A percentile compares a stretch with the other conserved stretches of the same genome.
phyloP scores from a whole-genome alignment of 2,113 vertebrate species.

The Rhinichthys klamathensis region DNA sequence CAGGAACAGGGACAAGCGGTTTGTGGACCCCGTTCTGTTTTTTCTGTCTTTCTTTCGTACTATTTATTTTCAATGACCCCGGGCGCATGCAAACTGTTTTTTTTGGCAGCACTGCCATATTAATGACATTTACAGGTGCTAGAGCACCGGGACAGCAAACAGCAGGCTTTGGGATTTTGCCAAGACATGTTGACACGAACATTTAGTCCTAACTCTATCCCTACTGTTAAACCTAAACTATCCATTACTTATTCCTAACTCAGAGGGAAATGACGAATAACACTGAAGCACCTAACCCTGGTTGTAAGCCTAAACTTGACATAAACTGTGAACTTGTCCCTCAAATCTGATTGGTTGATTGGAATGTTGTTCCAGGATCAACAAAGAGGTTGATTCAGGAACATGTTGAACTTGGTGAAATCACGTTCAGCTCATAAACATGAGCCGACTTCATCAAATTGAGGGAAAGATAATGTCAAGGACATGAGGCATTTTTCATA shows the following conservation, averaged over 20 bases:
- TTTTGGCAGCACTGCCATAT: slow-evolving; percentile 43
- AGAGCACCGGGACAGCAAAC: slow-evolving; percentile 44
- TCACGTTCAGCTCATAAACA: slow-evolving; percentile 8
- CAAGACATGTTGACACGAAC: background rate
- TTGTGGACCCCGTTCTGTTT: slow-evolving; percentile 21
- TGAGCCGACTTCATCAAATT: slow-evolving; percentile 5
- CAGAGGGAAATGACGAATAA: too few relatives aligned
- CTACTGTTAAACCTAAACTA: background rate
- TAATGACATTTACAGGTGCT: slow-evolving; percentile 69
- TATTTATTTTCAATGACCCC: slow-evolving; percentile 53
- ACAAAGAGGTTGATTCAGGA: too few relatives aligned
- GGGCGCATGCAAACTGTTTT: slow-evolving; percentile 60
- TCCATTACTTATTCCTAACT: background rate
- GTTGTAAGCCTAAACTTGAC: too few relatives aligned
- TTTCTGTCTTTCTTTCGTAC: slow-evolving; percentile 29
- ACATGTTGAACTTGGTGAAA: too few relatives aligned
- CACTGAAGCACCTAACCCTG: too few relatives aligned
- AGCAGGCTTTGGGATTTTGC: slow-evolving; percentile 12
- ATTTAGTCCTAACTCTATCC: too few relatives aligned
- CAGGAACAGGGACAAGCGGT: slow-evolving; percentile 34
- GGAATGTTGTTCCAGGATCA: too few relatives aligned
- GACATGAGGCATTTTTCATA: background rate
- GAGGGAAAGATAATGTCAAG: background rate
- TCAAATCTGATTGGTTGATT: too few relatives aligned
- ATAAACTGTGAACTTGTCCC: too few relatives aligned